Conservation (phyloP, 1,140 invertebrate genomes). For the Chelonus insularis region DNA sequence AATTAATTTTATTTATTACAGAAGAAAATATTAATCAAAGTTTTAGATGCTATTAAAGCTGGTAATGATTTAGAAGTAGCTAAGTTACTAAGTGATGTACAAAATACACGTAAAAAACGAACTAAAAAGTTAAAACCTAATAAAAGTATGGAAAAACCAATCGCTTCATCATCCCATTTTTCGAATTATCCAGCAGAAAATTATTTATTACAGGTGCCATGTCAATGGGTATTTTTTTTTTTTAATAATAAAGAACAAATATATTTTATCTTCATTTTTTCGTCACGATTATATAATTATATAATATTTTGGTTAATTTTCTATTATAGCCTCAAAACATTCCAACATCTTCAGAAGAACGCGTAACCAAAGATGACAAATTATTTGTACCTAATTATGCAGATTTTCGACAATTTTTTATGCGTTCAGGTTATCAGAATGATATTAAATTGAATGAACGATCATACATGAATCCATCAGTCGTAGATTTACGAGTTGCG, state of each 20-base stretch:
- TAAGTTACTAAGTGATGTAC: not conserved
- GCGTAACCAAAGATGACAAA: too few species aligned
- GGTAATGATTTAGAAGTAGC: not conserved
- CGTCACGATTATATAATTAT: too few species aligned
- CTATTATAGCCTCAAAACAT: too few species aligned
- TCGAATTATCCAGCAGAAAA: too few species aligned
- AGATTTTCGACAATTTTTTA: too few species aligned
- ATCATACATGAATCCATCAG: not conserved
- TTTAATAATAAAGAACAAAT: too few species aligned
- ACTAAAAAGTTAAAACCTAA: not conserved
- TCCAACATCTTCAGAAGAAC: too few species aligned
- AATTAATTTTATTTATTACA: not conserved
- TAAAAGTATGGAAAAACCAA: not conserved
- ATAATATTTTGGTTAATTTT: too few species aligned
- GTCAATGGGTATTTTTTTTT: not conserved
- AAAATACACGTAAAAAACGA: slow-evolving; percentile 5
- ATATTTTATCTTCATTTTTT: too few species aligned
- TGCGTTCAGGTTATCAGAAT: too few species aligned
- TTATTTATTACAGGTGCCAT: not conserved
- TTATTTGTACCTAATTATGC: too few species aligned
- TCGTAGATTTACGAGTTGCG: not conserved
- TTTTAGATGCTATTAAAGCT: not conserved
- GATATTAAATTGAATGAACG: not conserved
- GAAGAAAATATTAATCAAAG: slow-evolving; percentile 11
- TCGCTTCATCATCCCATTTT: not conserved